Evolutionary conservation across 2,797 vertebrate genomes (phyloP).

Genomic region (Phalanger gymnotis): DNA sequence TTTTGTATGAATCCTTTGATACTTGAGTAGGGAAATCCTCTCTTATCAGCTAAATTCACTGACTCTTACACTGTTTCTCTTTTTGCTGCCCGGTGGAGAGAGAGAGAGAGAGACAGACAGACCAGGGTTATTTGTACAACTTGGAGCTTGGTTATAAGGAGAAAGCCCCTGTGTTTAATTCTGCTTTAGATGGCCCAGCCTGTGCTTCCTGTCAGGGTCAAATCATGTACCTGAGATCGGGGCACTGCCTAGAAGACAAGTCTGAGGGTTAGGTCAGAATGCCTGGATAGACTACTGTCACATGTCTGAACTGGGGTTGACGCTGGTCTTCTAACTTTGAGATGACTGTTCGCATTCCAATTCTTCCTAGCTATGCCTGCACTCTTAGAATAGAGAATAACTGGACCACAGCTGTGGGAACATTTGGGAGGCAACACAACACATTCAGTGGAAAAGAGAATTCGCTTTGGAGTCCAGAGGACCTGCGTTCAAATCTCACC

Average conservation of each 20-base stretch:
- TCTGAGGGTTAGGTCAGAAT: background rate
- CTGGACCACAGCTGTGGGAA: background rate
- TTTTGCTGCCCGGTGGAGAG: slow-evolving; percentile 22
- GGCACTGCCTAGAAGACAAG: background rate
- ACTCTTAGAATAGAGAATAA: background rate
- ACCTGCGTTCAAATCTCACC: background rate
- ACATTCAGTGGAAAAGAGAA: background rate
- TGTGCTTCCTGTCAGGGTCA: background rate
- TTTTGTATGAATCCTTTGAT: slow-evolving; percentile 80
- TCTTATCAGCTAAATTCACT: slow-evolving; percentile 80
- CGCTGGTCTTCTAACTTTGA: background rate
- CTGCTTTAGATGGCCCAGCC: background rate
- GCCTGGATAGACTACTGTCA: background rate
- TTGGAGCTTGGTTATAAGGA: slow-evolving; percentile 44
- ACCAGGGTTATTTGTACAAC: slow-evolving; percentile 37
- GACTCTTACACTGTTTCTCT: slow-evolving; percentile 72
- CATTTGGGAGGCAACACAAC: background rate
- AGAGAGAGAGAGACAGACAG: slow-evolving; percentile 38
- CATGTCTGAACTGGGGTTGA: background rate
- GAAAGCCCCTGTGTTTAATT: slow-evolving; percentile 28
- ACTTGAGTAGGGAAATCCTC: slow-evolving; percentile 84
- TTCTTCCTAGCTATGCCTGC: background rate
- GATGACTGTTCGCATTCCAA: background rate
- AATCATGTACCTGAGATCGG: background rate
- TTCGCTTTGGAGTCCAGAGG: background rate